These are phyloP conservation scores for Oenanthe oenanthe DNA, from an alignment of 2,113 vertebrate species.

Conservation along the genomic window DNA sequence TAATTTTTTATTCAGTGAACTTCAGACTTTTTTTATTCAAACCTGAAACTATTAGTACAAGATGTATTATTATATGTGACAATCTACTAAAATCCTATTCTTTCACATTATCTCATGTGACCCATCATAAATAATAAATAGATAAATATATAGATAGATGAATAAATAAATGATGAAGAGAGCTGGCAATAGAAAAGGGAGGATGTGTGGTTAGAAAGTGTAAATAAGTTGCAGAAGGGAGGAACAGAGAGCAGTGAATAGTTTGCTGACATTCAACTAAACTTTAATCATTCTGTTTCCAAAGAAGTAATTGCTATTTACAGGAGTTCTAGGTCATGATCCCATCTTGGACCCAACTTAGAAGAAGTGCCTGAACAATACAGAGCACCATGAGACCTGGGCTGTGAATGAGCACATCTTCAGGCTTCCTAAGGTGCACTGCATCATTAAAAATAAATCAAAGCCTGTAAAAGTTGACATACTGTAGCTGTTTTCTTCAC, in stretches of 20 bases:
- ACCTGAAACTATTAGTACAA: not conserved
- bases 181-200: not conserved
- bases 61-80: not conserved
- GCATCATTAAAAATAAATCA: conserved; percentile 74
- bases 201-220: not conserved
- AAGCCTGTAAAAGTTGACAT: conserved; percentile 62
- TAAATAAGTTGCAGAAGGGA: not conserved
- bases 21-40: not conserved
- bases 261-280: conserved; percentile 55
- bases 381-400: conserved; percentile 17
- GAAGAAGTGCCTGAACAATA: conserved; percentile 48
- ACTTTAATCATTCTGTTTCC: conserved; percentile 52
- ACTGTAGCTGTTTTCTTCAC: conserved; percentile 54
- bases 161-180: not conserved
- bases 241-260: not conserved
- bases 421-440: conserved; percentile 54
- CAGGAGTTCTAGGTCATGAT: conserved; percentile 45
- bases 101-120: not conserved
- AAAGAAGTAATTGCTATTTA: conserved; percentile 67
- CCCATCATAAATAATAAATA: not conserved
- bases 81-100: not conserved
- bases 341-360: conserved; percentile 10
- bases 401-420: conserved; percentile 12
- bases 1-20: not conserved
- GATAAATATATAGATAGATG: not conserved